A percentile compares a stretch with the other conserved stretches of the same genome.
These are phyloP conservation scores for Pseudomyrmex pallidus DNA, from an alignment of 1,140 invertebrate genomes.

Conservation along the genomic window DNA sequence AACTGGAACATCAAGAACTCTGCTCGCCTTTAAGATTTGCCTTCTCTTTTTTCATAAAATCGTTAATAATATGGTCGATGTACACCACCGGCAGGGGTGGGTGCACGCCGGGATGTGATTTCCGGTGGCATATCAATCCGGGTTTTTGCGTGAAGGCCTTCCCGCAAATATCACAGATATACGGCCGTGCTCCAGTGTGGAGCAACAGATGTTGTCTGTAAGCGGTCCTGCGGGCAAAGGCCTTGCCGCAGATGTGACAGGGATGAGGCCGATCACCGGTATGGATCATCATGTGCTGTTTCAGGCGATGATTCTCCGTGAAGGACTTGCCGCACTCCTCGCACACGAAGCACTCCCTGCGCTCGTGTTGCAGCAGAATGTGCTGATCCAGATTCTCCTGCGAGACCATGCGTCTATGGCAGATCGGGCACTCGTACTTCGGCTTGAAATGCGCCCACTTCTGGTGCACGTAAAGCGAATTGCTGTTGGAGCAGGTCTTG, in stretches of 20 bases:
- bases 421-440: constrained; percentile 80
- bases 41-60: constrained; percentile 78
- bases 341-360: constrained; percentile 85
- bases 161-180: constrained; percentile 83
- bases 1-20: not conserved
- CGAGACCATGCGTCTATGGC: constrained; percentile 76
- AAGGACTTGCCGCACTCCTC: constrained; percentile 92
- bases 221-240: constrained; percentile 87
- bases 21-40: not conserved
- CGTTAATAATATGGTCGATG: constrained; percentile 77
- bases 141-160: constrained; percentile 83
- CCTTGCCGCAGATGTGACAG: constrained; percentile 91
- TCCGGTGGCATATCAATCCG: constrained; percentile 81
- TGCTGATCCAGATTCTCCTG: constrained; percentile 80
- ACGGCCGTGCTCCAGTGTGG: constrained; percentile 90
- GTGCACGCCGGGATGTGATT: constrained; percentile 78
- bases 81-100: constrained; percentile 80
- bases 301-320: constrained; percentile 79
- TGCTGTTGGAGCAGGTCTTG: constrained; percentile 79
- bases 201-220: constrained; percentile 88
- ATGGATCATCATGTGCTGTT: constrained; percentile 89
- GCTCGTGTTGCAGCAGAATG: constrained; percentile 76
- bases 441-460: constrained; percentile 80
- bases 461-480: constrained; percentile 76
- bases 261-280: constrained; percentile 90